Percentiles rank a stretch among this genome's conserved stretches.
phyloP scores from a whole-genome alignment of 2,797 vertebrate genomes.

The Myiothlypis chrysogaster region DNA sequence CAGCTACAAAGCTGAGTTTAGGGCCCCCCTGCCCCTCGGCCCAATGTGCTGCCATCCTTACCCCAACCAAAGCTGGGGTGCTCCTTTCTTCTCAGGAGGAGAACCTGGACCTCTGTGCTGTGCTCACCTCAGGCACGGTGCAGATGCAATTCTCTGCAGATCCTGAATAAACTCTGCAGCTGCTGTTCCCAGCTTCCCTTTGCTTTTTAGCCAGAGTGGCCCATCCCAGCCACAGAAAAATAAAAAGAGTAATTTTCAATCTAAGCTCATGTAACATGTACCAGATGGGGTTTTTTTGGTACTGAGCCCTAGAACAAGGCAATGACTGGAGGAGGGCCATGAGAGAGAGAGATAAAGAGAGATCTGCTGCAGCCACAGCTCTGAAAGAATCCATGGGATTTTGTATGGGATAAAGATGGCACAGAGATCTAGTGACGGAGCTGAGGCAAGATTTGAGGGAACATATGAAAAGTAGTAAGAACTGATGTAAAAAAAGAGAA shows the following conservation, averaged over 20 bases:
- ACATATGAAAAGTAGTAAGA: not conserved
- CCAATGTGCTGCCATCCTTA: not conserved
- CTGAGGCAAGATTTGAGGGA: not conserved
- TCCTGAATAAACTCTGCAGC: not conserved
- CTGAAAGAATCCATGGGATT: not conserved
- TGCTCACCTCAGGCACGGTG: not conserved
- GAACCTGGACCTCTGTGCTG: rapidly evolving
- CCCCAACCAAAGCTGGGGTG: rapidly evolving
- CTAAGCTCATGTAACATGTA: not conserved
- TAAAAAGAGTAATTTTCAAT: not conserved
- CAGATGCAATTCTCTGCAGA: not conserved
- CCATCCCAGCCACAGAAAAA: not conserved
- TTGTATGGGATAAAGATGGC: not conserved
- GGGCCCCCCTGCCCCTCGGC: not conserved
- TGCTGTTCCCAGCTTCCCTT: not conserved
- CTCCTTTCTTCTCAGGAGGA: not conserved
- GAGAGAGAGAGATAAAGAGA: not conserved
- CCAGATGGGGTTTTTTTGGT: not conserved
- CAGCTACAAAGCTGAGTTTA: rapidly evolving
- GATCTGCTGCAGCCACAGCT: not conserved
- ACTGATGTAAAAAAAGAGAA: not conserved
- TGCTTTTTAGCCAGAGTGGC: not conserved
- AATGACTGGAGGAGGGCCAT: not conserved
- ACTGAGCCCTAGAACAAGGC: not conserved
- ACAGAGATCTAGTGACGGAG: not conserved